These are phyloP conservation scores for Sarcophaga carnaria DNA, from an alignment of 2,888 invertebrate genomes.

Conservation along the genomic window DNA sequence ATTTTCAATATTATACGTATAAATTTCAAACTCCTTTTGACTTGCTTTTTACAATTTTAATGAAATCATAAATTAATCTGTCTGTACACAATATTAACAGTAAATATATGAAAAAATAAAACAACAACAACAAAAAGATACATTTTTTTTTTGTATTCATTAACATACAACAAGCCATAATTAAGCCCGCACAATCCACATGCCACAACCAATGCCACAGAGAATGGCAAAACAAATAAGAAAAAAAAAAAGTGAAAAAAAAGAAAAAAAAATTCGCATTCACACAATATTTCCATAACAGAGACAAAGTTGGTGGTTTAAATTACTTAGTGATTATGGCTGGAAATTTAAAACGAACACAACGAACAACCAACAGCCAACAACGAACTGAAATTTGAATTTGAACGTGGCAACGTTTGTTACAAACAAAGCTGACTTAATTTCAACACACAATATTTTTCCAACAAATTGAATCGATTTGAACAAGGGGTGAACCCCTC, in stretches of 20 bases:
- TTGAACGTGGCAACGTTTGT: conserved; percentile 34
- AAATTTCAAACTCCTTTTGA: too few relatives aligned
- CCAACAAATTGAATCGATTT: conserved; percentile 17
- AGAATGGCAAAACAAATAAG: neutral
- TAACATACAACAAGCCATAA: conserved; percentile 68
- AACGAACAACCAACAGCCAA: conserved; percentile 12
- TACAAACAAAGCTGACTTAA: neutral
- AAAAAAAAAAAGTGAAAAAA: neutral
- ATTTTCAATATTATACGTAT: too few relatives aligned
- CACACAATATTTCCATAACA: conserved; percentile 25
- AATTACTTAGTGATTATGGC: conserved; percentile 62
- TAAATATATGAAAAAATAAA: conserved; percentile 32
- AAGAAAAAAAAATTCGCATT: neutral
- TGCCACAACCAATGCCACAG: conserved; percentile 19
- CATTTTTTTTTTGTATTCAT: conserved; percentile 38
- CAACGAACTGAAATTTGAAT: neutral
- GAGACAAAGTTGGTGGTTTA: conserved; percentile 62
- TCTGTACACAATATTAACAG: conserved; percentile 15
- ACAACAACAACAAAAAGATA: conserved; percentile 38
- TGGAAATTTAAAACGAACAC: conserved; percentile 55
- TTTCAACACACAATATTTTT: conserved; percentile 7
- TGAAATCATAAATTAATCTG: conserved; percentile 42
- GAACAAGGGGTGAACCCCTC: conserved; percentile 17
- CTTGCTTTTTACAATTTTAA: conserved; percentile 27
- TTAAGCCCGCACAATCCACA: conserved; percentile 64